These are phyloP conservation scores for Campoplex nolae DNA, from an alignment of 2,888 invertebrate species.

Conservation along the genomic window DNA sequence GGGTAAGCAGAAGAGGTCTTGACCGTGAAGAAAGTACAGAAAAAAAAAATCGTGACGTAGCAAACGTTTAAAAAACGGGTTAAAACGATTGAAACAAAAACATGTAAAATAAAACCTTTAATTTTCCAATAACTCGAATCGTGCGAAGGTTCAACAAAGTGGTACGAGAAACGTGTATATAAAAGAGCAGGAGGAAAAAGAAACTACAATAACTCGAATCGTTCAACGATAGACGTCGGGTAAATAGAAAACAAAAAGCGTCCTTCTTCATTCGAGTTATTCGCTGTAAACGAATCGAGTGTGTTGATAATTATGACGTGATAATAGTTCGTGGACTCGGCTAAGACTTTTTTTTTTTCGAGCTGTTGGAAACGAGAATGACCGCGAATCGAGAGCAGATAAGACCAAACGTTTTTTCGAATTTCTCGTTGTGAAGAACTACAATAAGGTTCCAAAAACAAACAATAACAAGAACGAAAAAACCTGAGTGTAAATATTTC, in stretches of 20 bases:
- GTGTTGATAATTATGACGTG: slow-evolving; percentile 10
- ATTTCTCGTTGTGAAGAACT: slow-evolving; percentile 20
- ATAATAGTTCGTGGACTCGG: slow-evolving; percentile 6
- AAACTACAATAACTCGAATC: slow-evolving; percentile 57
- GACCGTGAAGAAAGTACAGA: slow-evolving; percentile 16
- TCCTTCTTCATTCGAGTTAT: slow-evolving; percentile 33
- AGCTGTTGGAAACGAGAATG: neutral
- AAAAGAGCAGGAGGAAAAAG: slow-evolving; percentile 39
- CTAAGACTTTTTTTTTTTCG: neutral
- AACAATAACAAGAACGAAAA: slow-evolving; percentile 21
- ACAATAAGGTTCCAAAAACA: slow-evolving; percentile 2
- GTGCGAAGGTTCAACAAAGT: slow-evolving; percentile 13
- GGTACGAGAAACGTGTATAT: slow-evolving; percentile 61
- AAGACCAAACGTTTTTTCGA: slow-evolving; percentile 10
- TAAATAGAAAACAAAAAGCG: slow-evolving; percentile 12
- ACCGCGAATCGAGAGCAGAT: slow-evolving; percentile 11
- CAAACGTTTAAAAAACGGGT: slow-evolving; percentile 40
- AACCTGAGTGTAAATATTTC: slow-evolving; percentile 51
- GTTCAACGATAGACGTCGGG: slow-evolving; percentile 47
- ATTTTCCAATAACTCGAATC: slow-evolving; percentile 18
- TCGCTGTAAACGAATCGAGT: slow-evolving; percentile 39
- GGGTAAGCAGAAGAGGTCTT: neutral
- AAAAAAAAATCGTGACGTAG: slow-evolving; percentile 31
- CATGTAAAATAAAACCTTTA: neutral
- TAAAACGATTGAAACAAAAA: slow-evolving; percentile 40